Conservation (phyloP, 2,797 vertebrate genomes). For the Phoxinus dragarum region DNA sequence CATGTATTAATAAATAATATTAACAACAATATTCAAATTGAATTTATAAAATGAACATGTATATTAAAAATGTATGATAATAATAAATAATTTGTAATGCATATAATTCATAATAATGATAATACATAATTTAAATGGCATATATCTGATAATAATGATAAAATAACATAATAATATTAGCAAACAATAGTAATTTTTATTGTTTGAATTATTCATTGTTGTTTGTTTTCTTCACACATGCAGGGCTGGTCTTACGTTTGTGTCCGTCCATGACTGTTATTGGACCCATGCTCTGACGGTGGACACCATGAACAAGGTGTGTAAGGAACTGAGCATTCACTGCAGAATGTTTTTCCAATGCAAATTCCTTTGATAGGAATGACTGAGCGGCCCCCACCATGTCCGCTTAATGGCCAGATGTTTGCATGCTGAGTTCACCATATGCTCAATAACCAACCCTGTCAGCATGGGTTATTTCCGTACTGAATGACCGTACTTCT, state of each 20-base stretch:
- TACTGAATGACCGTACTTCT: conserved; percentile 2
- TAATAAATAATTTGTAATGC: neutral
- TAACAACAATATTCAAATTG: neutral
- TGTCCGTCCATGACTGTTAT: conserved; percentile 97
- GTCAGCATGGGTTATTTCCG: conserved; percentile 12
- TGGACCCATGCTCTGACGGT: conserved; percentile 94
- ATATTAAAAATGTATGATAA: neutral
- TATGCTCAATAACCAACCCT: conserved; percentile 43
- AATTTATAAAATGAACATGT: neutral
- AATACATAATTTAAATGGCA: neutral
- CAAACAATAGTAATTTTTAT: neutral
- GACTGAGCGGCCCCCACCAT: neutral
- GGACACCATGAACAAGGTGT: conserved; percentile 93
- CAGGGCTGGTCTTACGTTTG: conserved; percentile 91
- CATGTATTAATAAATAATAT: neutral
- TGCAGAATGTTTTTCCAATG: neutral
- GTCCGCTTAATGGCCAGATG: conserved; percentile 43
- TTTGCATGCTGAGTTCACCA: conserved; percentile 45
- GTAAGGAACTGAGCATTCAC: neutral
- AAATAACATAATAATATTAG: neutral
- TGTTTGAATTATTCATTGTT: neutral
- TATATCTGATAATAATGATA: neutral
- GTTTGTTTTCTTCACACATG: conserved; percentile 25
- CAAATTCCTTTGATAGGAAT: neutral
- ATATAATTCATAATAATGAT: neutral